Base-by-base conservation (phyloP, 2,797 vertebrate species). In the Coilia nasus region DNA sequence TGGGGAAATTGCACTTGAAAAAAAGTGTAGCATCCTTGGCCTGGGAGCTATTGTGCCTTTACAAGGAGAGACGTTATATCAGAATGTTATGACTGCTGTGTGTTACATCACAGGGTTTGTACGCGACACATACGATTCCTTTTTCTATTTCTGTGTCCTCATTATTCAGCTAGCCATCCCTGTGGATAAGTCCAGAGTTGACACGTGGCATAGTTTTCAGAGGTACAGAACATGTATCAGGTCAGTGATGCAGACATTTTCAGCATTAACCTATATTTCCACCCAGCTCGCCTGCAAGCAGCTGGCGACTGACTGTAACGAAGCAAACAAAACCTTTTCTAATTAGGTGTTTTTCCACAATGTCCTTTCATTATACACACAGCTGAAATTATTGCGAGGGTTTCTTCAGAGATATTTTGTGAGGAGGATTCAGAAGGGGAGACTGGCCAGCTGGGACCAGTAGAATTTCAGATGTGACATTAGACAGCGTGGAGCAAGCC, bases 401-500 rank as follows among this genome's bases (percentile, higher is more conserved):
- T 17, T 78, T 71, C 31, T 71, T 71, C 31, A 14, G 28, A 71
- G 31, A 71, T 78, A 78, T 44, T 78, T 78, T 21, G n/a, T 46
- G 54, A 44, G 31, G 60, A 50, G 35, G 80, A 84, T 88, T 44
- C 88, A 54, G 50, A 54, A 75, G 75, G 75, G 83, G 84, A 90
- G 83, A 89, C 28, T 46, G 21, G 15, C 88, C 90, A 88, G 87
- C 91, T 92, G 85, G 85, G 92, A 89, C 41, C 50, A 84, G 89
- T 91, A 85, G 87, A 89, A 86, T 91, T 91, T 90, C 88, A 86
- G 86, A 54, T 88, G 90, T 93, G 94, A 94, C 92, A 93, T 87
- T 91, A 92, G 85, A 89, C 93, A 94, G 93, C 89, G 84, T 84
- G 85, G 91, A 93, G 91, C 90, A 92, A 90, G 87, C 87, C 87